Conservation (phyloP, 2,113 vertebrate species). For the Zosterops japonicus region DNA sequence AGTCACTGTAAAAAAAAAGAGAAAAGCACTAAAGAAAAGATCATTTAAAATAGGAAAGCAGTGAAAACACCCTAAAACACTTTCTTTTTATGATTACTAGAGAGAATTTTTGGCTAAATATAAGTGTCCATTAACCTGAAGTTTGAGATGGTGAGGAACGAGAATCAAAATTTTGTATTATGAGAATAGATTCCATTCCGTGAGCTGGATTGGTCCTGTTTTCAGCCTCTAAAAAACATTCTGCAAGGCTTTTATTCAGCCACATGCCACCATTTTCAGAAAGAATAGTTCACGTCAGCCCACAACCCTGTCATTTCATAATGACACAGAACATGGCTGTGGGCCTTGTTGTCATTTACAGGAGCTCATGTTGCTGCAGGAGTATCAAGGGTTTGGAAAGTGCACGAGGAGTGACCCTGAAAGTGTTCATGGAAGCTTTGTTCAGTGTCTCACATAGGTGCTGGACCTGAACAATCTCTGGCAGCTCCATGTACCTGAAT, state of each 20-base stretch:
- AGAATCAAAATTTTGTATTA: not conserved
- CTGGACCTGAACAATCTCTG: not conserved
- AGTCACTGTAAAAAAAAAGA: not conserved
- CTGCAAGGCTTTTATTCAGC: not conserved
- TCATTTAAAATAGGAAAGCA: not conserved
- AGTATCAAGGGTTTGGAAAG: not conserved
- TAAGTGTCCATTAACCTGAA: not conserved
- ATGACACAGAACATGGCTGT: not conserved
- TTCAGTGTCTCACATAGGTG: not conserved
- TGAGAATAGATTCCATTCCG: not conserved
- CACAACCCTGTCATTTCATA: not conserved
- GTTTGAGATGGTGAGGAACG: not conserved
- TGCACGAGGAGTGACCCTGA: not conserved
- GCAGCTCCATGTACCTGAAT: not conserved
- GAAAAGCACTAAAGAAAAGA: not conserved
- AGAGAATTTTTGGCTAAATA: not conserved
- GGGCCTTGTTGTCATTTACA: not conserved
- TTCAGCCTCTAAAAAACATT: not conserved
- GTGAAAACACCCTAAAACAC: not conserved
- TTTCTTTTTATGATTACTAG: not conserved
- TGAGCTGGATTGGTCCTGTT: not conserved
- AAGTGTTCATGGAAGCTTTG: not conserved
- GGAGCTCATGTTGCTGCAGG: not conserved
- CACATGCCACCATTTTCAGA: not conserved
- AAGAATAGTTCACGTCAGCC: not conserved